phyloP scores from a whole-genome alignment of 1,140 invertebrate species.

The Planococcus citri region DNA sequence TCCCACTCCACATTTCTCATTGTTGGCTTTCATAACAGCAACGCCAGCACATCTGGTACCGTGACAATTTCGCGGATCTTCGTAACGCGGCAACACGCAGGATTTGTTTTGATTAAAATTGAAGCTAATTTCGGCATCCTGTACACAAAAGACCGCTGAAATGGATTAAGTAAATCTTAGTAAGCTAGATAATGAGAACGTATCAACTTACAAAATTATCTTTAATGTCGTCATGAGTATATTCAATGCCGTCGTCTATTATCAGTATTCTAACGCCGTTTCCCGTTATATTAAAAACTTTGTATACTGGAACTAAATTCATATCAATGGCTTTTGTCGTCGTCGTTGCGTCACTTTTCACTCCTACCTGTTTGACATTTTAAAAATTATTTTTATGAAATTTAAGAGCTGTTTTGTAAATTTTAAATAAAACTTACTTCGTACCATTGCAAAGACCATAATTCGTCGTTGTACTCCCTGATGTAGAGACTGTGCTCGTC shows the following conservation, averaged over 20 bases:
- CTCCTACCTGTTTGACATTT: neutral
- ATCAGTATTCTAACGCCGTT: constrained; percentile 65
- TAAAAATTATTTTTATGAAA: too few relatives aligned
- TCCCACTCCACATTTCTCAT: constrained; percentile 73
- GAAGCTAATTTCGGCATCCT: constrained; percentile 73
- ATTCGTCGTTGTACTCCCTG: constrained; percentile 62
- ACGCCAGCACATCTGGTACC: constrained; percentile 76
- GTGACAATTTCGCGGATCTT: constrained; percentile 53
- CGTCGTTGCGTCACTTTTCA: neutral
- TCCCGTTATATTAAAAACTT: constrained; percentile 58
- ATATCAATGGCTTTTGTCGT: constrained; percentile 49
- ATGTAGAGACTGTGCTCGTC: constrained; percentile 26
- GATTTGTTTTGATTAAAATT: constrained; percentile 64
- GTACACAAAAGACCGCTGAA: neutral
- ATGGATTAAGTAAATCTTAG: neutral
- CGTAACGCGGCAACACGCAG: constrained; percentile 62
- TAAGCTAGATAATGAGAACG: neutral
- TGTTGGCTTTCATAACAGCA: constrained; percentile 74
- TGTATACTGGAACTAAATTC: constrained; percentile 66
- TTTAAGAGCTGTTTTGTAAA: too few relatives aligned
- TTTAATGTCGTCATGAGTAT: constrained; percentile 62
- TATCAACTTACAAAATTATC: constrained; percentile 62
- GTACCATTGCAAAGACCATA: constrained; percentile 84
- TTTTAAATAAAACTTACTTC: constrained; percentile 46
- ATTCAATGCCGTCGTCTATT: constrained; percentile 76